These are phyloP conservation scores for Elachura formosa DNA, from an alignment of 2,113 vertebrate species.

Conservation along the genomic window DNA sequence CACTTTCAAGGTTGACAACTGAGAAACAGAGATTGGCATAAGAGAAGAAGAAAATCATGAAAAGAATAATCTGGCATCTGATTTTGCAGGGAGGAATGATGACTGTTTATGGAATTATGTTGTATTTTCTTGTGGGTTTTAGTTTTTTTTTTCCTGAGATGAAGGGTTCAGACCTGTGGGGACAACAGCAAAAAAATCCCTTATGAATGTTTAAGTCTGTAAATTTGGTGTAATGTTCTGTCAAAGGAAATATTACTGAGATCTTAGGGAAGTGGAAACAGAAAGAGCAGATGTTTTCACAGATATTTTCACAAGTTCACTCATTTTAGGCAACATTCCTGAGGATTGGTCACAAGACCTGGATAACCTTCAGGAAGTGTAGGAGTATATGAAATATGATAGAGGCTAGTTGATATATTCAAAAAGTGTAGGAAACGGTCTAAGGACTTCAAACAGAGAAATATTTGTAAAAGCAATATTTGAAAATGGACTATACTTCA, in stretches of 20 bases:
- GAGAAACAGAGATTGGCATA: background rate
- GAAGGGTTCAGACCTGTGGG: background rate
- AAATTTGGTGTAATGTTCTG: background rate
- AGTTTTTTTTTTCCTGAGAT: background rate
- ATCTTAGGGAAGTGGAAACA: conserved; percentile 50
- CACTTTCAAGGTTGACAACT: background rate
- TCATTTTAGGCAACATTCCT: conserved; percentile 45
- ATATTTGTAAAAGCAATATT: conserved; percentile 23
- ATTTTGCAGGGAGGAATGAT: conserved; percentile 1
- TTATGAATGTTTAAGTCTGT: background rate
- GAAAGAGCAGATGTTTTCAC: conserved; percentile 53
- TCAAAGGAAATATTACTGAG: conserved; percentile 63
- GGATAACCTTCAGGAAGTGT: conserved; percentile 36
- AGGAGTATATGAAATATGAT: background rate
- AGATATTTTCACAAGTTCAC: conserved; percentile 59
- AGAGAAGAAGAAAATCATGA: background rate
- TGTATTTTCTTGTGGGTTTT: rapidly evolving
- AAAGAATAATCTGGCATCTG: background rate
- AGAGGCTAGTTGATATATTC: background rate
- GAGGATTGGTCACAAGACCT: conserved; percentile 27
- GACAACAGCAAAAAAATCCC: background rate
- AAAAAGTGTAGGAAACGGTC: conserved; percentile 21
- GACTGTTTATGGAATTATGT: background rate
- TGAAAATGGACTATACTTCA: background rate
- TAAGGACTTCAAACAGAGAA: conserved; percentile 29